phyloP scores from a whole-genome alignment of 2,113 vertebrate genomes.

The Indicator maculatus region DNA sequence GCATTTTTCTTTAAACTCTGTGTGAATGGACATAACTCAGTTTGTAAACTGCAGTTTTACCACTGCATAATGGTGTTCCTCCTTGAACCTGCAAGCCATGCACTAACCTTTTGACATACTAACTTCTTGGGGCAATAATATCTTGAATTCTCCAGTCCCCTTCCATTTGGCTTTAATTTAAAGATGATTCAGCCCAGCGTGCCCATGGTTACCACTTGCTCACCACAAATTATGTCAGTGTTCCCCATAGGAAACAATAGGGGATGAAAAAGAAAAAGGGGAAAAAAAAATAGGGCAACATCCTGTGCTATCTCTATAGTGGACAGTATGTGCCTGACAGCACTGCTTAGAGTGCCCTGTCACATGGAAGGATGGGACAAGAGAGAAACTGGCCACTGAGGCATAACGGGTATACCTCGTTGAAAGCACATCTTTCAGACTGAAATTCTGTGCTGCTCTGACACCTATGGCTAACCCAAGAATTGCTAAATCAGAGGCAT shows the following conservation, averaged over 20 bases:
- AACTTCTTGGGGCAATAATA: background rate
- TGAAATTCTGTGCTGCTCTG: background rate
- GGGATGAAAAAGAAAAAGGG: background rate
- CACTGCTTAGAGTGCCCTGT: background rate
- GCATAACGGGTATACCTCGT: background rate
- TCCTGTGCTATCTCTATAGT: background rate
- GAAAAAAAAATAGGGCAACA: background rate
- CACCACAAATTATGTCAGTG: background rate
- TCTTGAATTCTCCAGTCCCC: background rate
- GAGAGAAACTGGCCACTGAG: background rate
- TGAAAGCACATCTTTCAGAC: background rate
- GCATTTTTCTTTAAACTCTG: background rate
- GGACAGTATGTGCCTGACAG: background rate
- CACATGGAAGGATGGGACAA: background rate
- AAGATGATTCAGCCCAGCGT: background rate
- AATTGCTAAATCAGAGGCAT: background rate
- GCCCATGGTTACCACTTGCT: background rate
- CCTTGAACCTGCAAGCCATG: fast-evolving
- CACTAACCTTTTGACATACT: background rate
- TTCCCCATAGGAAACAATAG: background rate
- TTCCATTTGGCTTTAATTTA: background rate
- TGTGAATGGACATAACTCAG: background rate
- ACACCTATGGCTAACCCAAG: background rate
- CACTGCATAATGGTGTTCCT: background rate
- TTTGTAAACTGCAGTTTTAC: background rate